A percentile compares a stretch with the other conserved stretches of the same genome.
phyloP scores from a whole-genome alignment of 1,140 invertebrate species.

The Chionoecetes opilio region DNA sequence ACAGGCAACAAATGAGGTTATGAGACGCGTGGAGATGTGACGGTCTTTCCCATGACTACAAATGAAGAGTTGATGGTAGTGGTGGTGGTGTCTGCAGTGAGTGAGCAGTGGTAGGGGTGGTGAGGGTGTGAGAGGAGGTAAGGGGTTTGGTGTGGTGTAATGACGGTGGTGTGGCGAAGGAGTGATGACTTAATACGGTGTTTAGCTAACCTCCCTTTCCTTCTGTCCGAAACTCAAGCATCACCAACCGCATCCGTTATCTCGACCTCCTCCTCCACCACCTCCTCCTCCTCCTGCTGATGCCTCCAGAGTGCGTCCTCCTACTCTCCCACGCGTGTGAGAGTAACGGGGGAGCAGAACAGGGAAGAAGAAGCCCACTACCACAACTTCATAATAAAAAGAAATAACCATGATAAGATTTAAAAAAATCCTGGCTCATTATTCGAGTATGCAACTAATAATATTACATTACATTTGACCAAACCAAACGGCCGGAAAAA shows the following conservation, averaged over 20 bases:
- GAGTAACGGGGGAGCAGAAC: background rate
- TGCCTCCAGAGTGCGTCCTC: constrained; percentile 11
- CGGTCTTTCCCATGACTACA: no score
- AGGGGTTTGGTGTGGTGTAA: background rate
- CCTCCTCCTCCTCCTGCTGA: background rate
- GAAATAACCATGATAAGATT: no score
- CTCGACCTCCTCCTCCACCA: constrained; percentile 12
- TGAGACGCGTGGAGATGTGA: no score
- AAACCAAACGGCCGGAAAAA: no score
- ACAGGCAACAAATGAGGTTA: no score
- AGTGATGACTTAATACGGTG: background rate
- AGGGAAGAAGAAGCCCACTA: background rate
- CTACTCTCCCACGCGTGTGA: constrained; percentile 15
- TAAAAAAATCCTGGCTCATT: no score
- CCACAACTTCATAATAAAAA: background rate
- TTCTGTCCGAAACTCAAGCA: background rate
- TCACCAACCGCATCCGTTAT: constrained; percentile 7
- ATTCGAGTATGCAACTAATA: no score
- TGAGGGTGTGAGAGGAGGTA: background rate
- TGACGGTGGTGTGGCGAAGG: background rate
- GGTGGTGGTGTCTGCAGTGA: no score
- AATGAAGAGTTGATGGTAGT: no score
- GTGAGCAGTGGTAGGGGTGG: no score
- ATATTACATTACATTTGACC: no score
- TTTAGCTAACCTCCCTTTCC: constrained; percentile 17